phyloP scores from a whole-genome alignment of 2,888 invertebrate species.

The Ariolimax columbianus region DNA sequence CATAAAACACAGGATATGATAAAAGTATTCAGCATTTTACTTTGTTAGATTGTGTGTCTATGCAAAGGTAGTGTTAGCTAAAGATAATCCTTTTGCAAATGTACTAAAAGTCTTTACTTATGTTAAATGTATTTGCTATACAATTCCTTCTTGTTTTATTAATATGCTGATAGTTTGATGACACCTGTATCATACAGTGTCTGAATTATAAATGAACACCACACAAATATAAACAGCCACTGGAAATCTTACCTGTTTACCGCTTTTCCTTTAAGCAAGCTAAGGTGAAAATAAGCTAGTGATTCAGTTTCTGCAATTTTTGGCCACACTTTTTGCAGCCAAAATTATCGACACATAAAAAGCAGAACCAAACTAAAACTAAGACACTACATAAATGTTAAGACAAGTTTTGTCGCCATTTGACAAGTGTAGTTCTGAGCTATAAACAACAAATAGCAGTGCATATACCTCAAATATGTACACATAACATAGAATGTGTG shows the following conservation, averaged over 20 bases:
- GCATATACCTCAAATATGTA: background rate
- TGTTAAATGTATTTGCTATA: background rate
- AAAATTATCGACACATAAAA: slow-evolving; percentile 11
- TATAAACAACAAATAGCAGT: background rate
- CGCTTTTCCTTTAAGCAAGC: slow-evolving; percentile 86
- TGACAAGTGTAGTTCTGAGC: background rate
- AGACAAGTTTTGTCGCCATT: background rate
- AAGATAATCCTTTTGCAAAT: background rate
- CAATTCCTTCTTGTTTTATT: background rate
- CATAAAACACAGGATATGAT: no score
- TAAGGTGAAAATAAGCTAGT: slow-evolving; percentile 82
- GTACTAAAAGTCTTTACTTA: background rate
- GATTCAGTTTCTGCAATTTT: slow-evolving; percentile 28
- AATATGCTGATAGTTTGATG: background rate
- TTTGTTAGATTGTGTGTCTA: no score
- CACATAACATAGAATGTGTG: background rate
- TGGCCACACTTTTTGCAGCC: background rate
- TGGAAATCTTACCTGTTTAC: slow-evolving; percentile 79
- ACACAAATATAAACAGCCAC: slow-evolving; percentile 5
- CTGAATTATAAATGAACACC: background rate
- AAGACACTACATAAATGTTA: background rate
- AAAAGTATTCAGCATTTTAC: no score
- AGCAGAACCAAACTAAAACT: background rate
- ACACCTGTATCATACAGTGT: background rate
- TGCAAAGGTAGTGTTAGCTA: no score